A percentile compares a stretch with the other conserved stretches of the same genome.
Conservation (phyloP, 2,888 invertebrate species). For the Habroteleia sp. region DNA sequence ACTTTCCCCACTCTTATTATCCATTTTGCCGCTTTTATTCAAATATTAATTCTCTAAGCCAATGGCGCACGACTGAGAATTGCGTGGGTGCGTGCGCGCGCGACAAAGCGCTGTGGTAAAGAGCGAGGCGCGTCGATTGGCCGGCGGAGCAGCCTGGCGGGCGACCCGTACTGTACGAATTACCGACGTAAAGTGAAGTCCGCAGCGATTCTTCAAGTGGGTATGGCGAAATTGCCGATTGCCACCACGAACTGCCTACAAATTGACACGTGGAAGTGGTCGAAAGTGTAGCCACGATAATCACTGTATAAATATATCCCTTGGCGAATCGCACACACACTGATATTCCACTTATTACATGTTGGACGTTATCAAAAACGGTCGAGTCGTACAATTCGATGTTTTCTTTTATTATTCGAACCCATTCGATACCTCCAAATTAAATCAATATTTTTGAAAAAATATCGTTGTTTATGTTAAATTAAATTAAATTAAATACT, state of each 20-base stretch:
- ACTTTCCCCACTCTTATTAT: constrained; percentile 69
- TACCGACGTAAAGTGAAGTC: constrained; percentile 18
- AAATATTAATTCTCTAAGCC: constrained; percentile 51
- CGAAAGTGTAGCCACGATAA: constrained; percentile 21
- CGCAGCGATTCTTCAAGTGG: background rate
- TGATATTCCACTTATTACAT: too few relatives aligned
- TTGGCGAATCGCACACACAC: too few relatives aligned
- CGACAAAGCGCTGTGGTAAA: too few relatives aligned
- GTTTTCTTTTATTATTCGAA: too few relatives aligned
- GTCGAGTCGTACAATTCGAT: too few relatives aligned
- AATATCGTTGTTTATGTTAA: too few relatives aligned
- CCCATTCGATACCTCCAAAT: too few relatives aligned
- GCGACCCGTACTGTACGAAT: constrained; percentile 31
- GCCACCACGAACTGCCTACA: constrained; percentile 17
- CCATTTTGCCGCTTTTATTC: constrained; percentile 77
- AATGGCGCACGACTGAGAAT: background rate
- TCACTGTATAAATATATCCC: constrained; percentile 16
- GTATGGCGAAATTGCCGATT: constrained; percentile 18
- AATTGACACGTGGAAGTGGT: constrained; percentile 16
- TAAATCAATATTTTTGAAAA: too few relatives aligned
- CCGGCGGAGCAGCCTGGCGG: too few relatives aligned
- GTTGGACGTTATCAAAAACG: too few relatives aligned
- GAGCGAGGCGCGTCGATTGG: too few relatives aligned
- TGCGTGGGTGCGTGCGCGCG: constrained; percentile 16
- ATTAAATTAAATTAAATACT: too few relatives aligned